phyloP scores from a whole-genome alignment of 2,797 vertebrate genomes.

The Meda fulgida region DNA sequence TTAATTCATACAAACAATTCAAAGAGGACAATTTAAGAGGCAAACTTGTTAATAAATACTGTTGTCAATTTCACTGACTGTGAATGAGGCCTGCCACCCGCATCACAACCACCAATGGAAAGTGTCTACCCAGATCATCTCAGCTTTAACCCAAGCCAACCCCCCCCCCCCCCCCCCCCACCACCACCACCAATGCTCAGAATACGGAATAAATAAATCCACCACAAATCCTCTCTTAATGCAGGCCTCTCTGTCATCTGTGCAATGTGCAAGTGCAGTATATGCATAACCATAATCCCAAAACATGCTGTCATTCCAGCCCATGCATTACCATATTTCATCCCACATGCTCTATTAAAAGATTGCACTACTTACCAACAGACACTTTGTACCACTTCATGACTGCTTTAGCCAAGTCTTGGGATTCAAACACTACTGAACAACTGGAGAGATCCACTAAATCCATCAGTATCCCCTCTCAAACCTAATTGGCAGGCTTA shows the following conservation, averaged over 20 bases:
- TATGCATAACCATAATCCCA: slow-evolving; percentile 32
- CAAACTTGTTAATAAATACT: background rate
- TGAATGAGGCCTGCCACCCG: background rate
- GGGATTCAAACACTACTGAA: background rate
- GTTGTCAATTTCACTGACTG: background rate
- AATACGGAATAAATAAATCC: slow-evolving; percentile 33
- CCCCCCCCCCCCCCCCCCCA: too few relatives aligned
- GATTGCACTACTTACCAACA: slow-evolving; percentile 46
- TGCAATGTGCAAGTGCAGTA: background rate
- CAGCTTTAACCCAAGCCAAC: slow-evolving; percentile 4
- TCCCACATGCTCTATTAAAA: slow-evolving; percentile 46
- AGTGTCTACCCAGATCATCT: slow-evolving; percentile 11
- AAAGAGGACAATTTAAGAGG: background rate
- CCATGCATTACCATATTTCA: slow-evolving; percentile 46
- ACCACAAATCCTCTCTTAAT: slow-evolving; percentile 38
- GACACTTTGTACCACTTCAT: slow-evolving; percentile 21
- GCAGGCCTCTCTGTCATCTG: slow-evolving; percentile 6
- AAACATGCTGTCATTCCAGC: slow-evolving; percentile 35
- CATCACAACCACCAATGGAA: background rate
- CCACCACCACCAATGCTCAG: background rate
- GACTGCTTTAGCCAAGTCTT: slow-evolving; percentile 31
- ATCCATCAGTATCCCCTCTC: slow-evolving; percentile 44
- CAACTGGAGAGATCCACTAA: slow-evolving; percentile 24
- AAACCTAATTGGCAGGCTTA: slow-evolving; percentile 41
- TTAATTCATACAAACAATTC: background rate